Percentiles rank a stretch among this genome's conserved stretches.
These are phyloP conservation scores for Urocitellus parryii DNA, from an alignment of 2,113 vertebrate genomes.

Conservation along the genomic window DNA sequence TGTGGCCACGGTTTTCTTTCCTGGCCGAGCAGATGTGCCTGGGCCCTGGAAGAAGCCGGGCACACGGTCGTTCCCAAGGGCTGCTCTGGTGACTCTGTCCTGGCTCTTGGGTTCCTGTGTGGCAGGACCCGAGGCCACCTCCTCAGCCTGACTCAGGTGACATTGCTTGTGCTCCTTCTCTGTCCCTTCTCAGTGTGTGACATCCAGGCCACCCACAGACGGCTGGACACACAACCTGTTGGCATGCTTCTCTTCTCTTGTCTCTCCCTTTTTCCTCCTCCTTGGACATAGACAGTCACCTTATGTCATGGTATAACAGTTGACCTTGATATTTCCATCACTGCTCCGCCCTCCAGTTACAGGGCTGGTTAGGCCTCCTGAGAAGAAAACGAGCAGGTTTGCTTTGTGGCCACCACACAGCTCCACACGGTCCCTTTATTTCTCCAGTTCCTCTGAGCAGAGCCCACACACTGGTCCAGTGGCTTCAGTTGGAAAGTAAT, in stretches of 20 bases:
- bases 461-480: accelerated
- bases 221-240: not conserved
- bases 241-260: too few species aligned
- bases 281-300: not conserved
- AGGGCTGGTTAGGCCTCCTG: not conserved
- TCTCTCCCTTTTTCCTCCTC: not conserved
- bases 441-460: not conserved
- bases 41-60: not conserved
- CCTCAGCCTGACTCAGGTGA: accelerated
- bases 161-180: not conserved
- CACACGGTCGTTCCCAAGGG: accelerated
- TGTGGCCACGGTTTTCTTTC: not conserved
- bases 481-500: not conserved
- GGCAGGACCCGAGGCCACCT: accelerated
- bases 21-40: conserved; percentile 46
- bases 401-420: accelerated
- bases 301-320: not conserved
- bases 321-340: not conserved
- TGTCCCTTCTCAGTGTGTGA: accelerated
- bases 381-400: not conserved
- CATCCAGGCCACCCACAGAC: accelerated
- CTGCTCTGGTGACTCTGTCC: not conserved
- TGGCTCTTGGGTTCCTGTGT: not conserved
- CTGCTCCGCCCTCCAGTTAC: too few species aligned
- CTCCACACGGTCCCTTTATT: not conserved